Evolutionary conservation across 2,113 vertebrate species (phyloP), one percentile per base, ranked within the genome.

Genomic region (Pitta sordida): DNA sequence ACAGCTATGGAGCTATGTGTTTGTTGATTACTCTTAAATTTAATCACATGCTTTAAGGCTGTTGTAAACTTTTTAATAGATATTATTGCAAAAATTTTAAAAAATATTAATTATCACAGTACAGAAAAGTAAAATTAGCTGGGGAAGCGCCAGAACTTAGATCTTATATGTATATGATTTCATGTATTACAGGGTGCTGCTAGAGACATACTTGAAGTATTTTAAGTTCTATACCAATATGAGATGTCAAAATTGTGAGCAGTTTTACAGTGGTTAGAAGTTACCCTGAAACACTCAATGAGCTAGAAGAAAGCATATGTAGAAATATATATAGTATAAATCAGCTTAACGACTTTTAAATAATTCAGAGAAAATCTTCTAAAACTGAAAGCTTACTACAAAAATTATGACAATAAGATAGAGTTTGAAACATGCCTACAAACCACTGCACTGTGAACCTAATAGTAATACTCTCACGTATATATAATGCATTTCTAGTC

Each of bases 111-210:
- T 76, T 39, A n/a, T 30, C 13, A 55, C 11, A 48, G 41, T 34
- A 64, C 22, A n/a, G 13, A 83, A 68, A 81, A 78, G 39, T 30
- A 82, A 89, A 60, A 75, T 49, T 37, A 60, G 77, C 60, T 51
- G 74, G 39, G 24, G 41, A 83, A 80, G 5, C 39, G 13, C 58
- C 71, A 69, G 77, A 89, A 70, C 58, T 79, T 64, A 52, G 32
- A 85, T 92, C 91, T 95, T 87, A 91, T 58, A 52, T 74, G 24
- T n/a, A 53, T 60, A 70, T 48, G 44, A 62, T 91, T 91, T 62
- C 71, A 60, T 1, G 15, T 18, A 69, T 36, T 62, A 67, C 18
- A 55, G 39, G 70, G 34, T 81, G 51, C 83, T 34, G 73, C 76
- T 49, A 56, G 77, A 56, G 58, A 82, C 64, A 75, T 51, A 78